Evolutionary conservation across 2,888 invertebrate species (phyloP).

Genomic region (Entomobrya proxima): DNA sequence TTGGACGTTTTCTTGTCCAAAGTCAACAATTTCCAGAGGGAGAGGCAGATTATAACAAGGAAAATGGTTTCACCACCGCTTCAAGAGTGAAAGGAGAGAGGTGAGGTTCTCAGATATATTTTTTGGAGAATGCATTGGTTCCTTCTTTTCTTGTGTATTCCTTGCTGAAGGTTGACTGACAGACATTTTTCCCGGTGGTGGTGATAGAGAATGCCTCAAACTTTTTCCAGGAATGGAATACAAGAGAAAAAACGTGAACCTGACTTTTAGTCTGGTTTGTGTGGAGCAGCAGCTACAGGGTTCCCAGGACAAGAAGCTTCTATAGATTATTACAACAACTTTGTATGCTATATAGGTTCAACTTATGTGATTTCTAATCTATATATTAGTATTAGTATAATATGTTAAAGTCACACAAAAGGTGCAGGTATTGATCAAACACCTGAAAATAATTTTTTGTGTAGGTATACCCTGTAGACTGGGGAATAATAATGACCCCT

Average conservation of each 20-base stretch:
- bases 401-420: conserved; percentile 11
- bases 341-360: conserved; percentile 24
- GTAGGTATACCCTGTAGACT: conserved; percentile 46
- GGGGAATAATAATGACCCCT: conserved; percentile 32
- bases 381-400: conserved; percentile 12
- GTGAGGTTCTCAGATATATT: conserved; percentile 23
- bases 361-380: conserved; percentile 17
- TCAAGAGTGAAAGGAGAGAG: neutral
- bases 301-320: neutral
- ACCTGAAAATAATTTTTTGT: neutral
- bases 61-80: neutral
- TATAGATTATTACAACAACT: neutral
- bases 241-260: no score
- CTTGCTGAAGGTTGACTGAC: conserved; percentile 39
- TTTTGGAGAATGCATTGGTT: neutral
- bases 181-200: conserved; percentile 1
- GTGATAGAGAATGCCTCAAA: conserved; percentile 1
- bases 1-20: conserved; percentile 38
- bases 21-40: neutral
- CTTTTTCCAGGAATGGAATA: conserved; percentile 39
- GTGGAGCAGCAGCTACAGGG: neutral
- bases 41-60: neutral
- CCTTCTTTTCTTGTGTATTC: neutral
- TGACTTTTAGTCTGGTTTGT: no score
- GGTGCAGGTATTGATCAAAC: conserved; percentile 60